Evolutionary conservation across 1,140 invertebrate genomes (phyloP), one percentile per base, ranked within the genome.

Genomic region (Laupala kohalensis): DNA sequence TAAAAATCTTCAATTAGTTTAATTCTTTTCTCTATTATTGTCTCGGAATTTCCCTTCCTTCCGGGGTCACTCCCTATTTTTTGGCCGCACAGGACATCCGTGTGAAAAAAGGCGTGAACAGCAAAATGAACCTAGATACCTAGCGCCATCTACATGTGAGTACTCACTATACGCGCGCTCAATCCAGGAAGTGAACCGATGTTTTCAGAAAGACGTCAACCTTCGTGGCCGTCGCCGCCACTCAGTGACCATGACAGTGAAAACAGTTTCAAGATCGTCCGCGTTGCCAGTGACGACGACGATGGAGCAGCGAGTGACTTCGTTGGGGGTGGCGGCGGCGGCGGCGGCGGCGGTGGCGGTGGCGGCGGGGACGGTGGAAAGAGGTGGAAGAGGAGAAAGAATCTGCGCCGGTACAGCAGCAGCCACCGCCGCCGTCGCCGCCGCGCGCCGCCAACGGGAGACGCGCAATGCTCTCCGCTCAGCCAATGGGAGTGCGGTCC

Each of bases 241-340:
- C 26, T 24, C 69, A 70, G 37, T 70, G 69, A 70, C 69, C 69
- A 70, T 70, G 69, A 70, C 69, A 70, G 26, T 70, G 69, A 70
- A 63, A 70, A 70, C 69, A 64, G 69, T 70, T 26, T 53, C 37
- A 53, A 53, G 37, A 53, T 9, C 37, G 37, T 19, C 37, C 9
- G 37, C 9, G 37, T 19, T 13, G 37, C 9, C 37, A 53, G 37
- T 19, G 1, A n/a, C n/a, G n/a, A n/a, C n/a, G n/a, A n/a, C n/a
- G 37, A 9, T 53, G 37, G 37, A 9, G 37, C 37, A 4, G 37
- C 37, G 37, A 9, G 19, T 9, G 9, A 4, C 37, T 2, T 9
- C 37, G 1, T 4, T 9, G 37, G 37, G 37, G 37, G 37, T 53
- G 37, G 37, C 37, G 37, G 37, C 9, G 37, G 9, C 9, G 37